A percentile compares a stretch with the other conserved stretches of the same genome.
These are phyloP conservation scores for Drosophila bocqueti DNA, from an alignment of 1,140 invertebrate species.

Conservation along the genomic window DNA sequence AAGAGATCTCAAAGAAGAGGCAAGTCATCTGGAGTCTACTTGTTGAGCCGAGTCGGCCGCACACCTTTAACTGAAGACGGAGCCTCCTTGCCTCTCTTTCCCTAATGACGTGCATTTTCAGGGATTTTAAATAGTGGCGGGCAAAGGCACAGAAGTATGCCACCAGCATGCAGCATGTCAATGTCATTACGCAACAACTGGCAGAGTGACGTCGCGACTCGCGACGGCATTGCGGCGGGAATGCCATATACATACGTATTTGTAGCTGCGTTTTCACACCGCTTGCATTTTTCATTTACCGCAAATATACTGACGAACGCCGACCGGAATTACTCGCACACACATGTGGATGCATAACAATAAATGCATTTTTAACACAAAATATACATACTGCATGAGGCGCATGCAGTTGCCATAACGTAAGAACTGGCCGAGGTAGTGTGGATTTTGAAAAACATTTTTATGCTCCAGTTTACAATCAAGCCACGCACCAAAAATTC, in stretches of 20 bases:
- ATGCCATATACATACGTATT: neutral
- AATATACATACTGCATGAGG: slow-evolving; percentile 35
- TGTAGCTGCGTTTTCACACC: slow-evolving; percentile 22
- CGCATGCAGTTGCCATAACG: slow-evolving; percentile 6
- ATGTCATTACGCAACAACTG: slow-evolving; percentile 77
- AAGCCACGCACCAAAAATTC: slow-evolving; percentile 80
- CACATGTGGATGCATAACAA: slow-evolving; percentile 29
- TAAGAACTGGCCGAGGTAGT: slow-evolving; percentile 32
- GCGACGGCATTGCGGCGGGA: slow-evolving; percentile 34
- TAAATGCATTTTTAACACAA: slow-evolving; percentile 63
- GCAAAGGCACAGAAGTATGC: slow-evolving; percentile 55
- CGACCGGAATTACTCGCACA: slow-evolving; percentile 18
- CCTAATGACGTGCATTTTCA: slow-evolving; percentile 72
- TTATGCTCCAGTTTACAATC: slow-evolving; percentile 82
- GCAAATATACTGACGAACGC: slow-evolving; percentile 31
- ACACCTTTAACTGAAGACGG: slow-evolving; percentile 22
- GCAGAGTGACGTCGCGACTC: slow-evolving; percentile 45
- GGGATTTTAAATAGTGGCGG: slow-evolving; percentile 38
- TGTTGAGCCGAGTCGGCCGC: slow-evolving; percentile 25
- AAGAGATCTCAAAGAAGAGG: slow-evolving; percentile 53
- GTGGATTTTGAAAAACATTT: slow-evolving; percentile 71
- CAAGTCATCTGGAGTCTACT: slow-evolving; percentile 27
- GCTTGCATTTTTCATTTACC: slow-evolving; percentile 45
- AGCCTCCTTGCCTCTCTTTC: neutral
- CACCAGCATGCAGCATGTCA: slow-evolving; percentile 62